These are phyloP conservation scores for Thinocorus orbignyianus DNA, from an alignment of 2,113 vertebrate genomes.

Conservation along the genomic window DNA sequence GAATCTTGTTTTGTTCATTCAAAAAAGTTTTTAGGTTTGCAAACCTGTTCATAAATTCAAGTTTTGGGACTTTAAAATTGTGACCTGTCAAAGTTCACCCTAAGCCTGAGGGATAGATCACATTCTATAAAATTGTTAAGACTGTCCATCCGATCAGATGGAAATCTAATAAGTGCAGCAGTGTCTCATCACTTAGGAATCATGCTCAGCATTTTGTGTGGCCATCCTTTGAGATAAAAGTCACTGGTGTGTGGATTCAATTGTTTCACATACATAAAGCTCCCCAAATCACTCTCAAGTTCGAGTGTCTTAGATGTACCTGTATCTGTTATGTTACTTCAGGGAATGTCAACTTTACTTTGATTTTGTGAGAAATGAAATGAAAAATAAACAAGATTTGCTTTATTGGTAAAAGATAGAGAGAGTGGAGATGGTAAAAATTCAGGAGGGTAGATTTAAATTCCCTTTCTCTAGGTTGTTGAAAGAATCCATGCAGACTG, in stretches of 20 bases:
- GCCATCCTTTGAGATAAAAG: not conserved
- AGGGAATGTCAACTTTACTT: not conserved
- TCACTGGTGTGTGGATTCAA: not conserved
- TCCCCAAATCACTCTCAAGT: not conserved
- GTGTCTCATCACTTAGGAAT: not conserved
- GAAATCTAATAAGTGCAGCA: not conserved
- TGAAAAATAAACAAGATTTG: not conserved
- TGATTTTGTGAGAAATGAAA: not conserved
- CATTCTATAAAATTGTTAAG: not conserved
- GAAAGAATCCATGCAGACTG: not conserved
- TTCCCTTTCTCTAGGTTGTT: not conserved
- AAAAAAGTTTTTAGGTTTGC: not conserved
- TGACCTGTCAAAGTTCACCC: not conserved
- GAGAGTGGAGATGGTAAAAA: not conserved
- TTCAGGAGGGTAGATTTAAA: not conserved
- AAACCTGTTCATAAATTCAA: not conserved
- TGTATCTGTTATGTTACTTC: not conserved
- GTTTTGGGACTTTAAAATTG: not conserved
- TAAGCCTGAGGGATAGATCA: not conserved
- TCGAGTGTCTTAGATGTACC: not conserved
- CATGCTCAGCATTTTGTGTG: not conserved
- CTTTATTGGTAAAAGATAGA: not conserved
- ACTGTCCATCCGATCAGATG: not conserved
- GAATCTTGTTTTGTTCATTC: not conserved
- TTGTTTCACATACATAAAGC: slow-evolving; percentile 1